A percentile compares a stretch with the other conserved stretches of the same genome.
Conservation (phyloP, 1,140 invertebrate species). For the Himalopsyche phryganea region DNA sequence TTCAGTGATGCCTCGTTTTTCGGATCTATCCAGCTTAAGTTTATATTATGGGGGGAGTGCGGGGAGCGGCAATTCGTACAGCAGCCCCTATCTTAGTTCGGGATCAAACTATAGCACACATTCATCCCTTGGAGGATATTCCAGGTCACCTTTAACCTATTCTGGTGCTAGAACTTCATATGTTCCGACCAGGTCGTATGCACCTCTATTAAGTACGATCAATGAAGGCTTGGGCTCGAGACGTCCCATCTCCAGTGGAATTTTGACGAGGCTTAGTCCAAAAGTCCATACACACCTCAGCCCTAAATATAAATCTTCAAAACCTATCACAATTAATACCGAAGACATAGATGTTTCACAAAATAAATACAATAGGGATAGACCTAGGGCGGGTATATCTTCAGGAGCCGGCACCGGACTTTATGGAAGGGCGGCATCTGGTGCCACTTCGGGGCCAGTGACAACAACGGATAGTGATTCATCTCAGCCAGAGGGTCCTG, state of each 20-base stretch:
- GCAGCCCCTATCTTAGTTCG: conserved; percentile 48
- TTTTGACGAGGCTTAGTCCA: conserved; percentile 19
- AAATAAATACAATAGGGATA: conserved; percentile 52
- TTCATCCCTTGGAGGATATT: conserved; percentile 50
- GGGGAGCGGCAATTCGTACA: conserved; percentile 44
- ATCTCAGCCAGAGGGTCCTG: conserved; percentile 4
- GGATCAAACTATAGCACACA: conserved; percentile 57
- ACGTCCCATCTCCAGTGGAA: conserved; percentile 32
- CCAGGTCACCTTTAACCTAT: conserved; percentile 36
- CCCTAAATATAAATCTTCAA: conserved; percentile 32
- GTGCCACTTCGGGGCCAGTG: too few relatives aligned
- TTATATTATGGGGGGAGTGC: conserved; percentile 53
- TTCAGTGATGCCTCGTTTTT: conserved; percentile 54
- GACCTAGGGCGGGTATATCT: conserved; percentile 1
- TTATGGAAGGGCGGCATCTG: background rate
- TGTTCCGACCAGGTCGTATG: conserved; percentile 54
- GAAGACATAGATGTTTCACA: conserved; percentile 78
- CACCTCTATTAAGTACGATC: conserved; percentile 71
- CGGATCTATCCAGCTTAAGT: conserved; percentile 52
- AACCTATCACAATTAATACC: conserved; percentile 69
- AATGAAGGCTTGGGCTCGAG: conserved; percentile 56
- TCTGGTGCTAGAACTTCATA: conserved; percentile 29
- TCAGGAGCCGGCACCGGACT: background rate
- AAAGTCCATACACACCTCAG: conserved; percentile 26
- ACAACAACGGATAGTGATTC: conserved; percentile 38